A percentile compares a stretch with the other conserved stretches of the same genome.
phyloP scores from a whole-genome alignment of 2,113 vertebrate species.

The Sigmodon hispidus region DNA sequence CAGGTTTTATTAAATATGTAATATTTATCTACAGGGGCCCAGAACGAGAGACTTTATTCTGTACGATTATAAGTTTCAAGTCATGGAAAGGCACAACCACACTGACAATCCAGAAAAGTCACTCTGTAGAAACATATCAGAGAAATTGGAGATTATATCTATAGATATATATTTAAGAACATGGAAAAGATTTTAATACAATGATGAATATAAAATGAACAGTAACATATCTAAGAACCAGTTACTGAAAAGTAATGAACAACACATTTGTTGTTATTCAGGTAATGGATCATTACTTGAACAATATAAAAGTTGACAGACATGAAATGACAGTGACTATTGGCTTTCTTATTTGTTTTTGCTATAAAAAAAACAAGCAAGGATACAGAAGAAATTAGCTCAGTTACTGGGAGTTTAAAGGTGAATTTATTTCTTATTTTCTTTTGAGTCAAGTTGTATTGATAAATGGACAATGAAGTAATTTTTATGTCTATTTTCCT shows the following conservation, averaged over 20 bases:
- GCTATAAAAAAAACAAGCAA: not conserved
- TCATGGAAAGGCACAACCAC: not conserved
- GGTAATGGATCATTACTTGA: not conserved
- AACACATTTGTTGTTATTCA: not conserved
- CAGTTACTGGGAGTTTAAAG: not conserved
- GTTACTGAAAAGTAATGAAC: not conserved
- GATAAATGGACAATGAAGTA: not conserved
- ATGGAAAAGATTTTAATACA: not conserved
- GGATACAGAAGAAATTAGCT: not conserved
- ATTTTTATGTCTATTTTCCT: not conserved
- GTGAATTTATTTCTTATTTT: not conserved
- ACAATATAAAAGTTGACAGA: conserved; percentile 5
- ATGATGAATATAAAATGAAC: not conserved
- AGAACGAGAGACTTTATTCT: not conserved
- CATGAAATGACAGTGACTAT: not conserved
- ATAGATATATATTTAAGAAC: not conserved
- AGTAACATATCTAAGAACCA: not conserved
- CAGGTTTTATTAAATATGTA: too few relatives aligned
- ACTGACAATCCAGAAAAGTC: not conserved
- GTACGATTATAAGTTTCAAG: not conserved
- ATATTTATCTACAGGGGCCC: too few relatives aligned
- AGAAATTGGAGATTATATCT: not conserved
- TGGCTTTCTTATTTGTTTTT: not conserved
- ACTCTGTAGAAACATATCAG: not conserved
- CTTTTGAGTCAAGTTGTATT: not conserved